Percentiles rank a stretch among this genome's conserved stretches.
Evolutionary conservation across 2,888 invertebrate genomes (phyloP).

Genomic region (Heliconius erato): DNA sequence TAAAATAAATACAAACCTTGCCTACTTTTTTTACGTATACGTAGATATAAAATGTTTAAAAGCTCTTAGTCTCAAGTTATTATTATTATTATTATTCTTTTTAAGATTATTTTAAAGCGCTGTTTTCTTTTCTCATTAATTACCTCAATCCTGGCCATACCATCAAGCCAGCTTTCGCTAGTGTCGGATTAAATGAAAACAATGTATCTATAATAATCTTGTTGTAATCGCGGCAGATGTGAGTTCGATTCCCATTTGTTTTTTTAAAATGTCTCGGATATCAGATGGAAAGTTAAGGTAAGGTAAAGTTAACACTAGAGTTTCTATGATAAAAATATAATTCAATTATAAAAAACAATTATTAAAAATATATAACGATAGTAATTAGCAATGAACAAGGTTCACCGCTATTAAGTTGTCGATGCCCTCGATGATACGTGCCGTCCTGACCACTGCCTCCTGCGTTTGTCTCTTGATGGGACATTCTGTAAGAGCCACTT

Average conservation of each 20-base stretch:
- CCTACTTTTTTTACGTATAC: too few species aligned
- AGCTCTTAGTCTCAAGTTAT: background rate
- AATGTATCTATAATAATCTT: too few species aligned
- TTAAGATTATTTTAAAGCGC: background rate
- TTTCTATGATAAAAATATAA: too few species aligned
- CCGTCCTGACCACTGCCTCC: background rate
- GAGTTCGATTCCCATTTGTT: too few species aligned
- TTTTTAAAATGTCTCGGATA: too few species aligned
- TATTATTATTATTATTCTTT: background rate
- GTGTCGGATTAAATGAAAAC: background rate
- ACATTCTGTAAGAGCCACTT: slow-evolving; percentile 2
- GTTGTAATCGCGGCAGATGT: too few species aligned
- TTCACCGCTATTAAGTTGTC: background rate
- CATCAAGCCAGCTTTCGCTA: background rate
- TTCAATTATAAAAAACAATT: too few species aligned
- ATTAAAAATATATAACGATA: background rate
- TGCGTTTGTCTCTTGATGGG: background rate
- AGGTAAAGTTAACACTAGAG: too few species aligned
- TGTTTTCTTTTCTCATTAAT: too few species aligned
- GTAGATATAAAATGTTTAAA: background rate
- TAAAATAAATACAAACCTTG: too few species aligned
- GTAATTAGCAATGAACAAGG: background rate
- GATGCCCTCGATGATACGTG: background rate
- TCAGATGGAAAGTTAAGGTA: too few species aligned
- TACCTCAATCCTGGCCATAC: background rate